phyloP scores from a whole-genome alignment of 2,888 invertebrate genomes.

The Zaprionus obscuricornis region DNA sequence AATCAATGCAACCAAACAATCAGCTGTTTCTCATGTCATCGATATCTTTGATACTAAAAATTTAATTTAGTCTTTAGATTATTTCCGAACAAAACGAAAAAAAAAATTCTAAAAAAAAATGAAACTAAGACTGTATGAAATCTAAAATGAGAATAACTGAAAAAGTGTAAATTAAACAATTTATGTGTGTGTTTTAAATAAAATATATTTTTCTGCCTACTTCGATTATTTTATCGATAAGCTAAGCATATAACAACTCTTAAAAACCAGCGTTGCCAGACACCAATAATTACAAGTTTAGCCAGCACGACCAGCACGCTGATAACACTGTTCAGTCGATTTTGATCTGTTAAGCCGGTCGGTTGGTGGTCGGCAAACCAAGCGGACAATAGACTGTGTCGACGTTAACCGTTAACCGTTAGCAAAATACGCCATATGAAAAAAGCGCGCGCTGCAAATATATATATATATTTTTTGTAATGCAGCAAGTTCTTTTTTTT shows the following conservation, averaged over 20 bases:
- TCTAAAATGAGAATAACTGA: too few species aligned
- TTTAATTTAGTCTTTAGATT: too few species aligned
- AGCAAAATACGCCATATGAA: conserved; percentile 14
- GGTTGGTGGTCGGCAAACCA: conserved; percentile 36
- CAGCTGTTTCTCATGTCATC: conserved; percentile 2
- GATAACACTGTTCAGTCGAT: conserved; percentile 41
- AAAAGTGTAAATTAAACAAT: too few species aligned
- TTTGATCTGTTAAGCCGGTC: conserved; percentile 58
- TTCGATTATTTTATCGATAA: conserved; percentile 25
- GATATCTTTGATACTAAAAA: too few species aligned
- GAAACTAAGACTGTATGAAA: too few species aligned
- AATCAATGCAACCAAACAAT: neutral
- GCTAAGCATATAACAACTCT: neutral
- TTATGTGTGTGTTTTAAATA: too few species aligned
- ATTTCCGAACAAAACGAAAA: too few species aligned
- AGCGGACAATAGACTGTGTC: neutral
- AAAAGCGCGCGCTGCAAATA: conserved; percentile 63
- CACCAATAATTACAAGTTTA: neutral
- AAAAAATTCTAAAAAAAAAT: too few species aligned
- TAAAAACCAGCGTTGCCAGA: conserved; percentile 2
- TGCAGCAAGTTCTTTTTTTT: conserved; percentile 4
- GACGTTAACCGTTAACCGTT: conserved; percentile 53
- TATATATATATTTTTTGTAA: conserved; percentile 25
- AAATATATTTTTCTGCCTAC: too few species aligned
- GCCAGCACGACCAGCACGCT: neutral